Conservation (phyloP, 2,797 vertebrate genomes). For the Spinibarbus caldwelli region DNA sequence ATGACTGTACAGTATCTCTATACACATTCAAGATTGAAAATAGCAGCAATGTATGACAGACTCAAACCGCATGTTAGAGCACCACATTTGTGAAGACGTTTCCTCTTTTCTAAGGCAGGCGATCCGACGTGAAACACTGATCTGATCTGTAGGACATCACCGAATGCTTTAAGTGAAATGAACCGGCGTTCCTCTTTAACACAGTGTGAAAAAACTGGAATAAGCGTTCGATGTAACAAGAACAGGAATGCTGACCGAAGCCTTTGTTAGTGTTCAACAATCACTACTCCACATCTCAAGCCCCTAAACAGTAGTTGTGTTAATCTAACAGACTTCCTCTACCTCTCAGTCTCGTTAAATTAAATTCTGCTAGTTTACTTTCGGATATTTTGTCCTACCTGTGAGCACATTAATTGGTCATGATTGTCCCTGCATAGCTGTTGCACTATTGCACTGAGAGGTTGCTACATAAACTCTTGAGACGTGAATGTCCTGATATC, state of each 20-base stretch:
- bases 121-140: constrained; percentile 24
- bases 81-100: constrained; percentile 56
- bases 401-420: constrained; percentile 52
- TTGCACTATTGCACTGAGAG: constrained; percentile 59
- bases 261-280: constrained; percentile 26
- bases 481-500: constrained; percentile 40
- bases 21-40: constrained; percentile 63
- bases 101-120: constrained; percentile 51
- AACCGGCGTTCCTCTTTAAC: constrained; percentile 9
- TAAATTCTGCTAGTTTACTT: constrained; percentile 15
- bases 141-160: constrained; percentile 23
- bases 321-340: constrained; percentile 18
- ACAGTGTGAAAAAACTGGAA: constrained; percentile 11
- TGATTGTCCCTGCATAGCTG: constrained; percentile 63
- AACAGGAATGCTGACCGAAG: constrained; percentile 39
- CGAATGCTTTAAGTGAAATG: constrained; percentile 38
- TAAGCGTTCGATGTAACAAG: constrained; percentile 14
- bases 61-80: constrained; percentile 62
- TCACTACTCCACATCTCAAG: constrained; percentile 6
- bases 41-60: constrained; percentile 64
- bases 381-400: constrained; percentile 8
- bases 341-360: constrained; percentile 37
- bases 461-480: constrained; percentile 58
- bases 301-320: constrained; percentile 4
- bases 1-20: constrained; percentile 56